These are phyloP conservation scores for Drosophila paramelanica DNA, from an alignment of 2,888 invertebrate species.

Conservation along the genomic window DNA sequence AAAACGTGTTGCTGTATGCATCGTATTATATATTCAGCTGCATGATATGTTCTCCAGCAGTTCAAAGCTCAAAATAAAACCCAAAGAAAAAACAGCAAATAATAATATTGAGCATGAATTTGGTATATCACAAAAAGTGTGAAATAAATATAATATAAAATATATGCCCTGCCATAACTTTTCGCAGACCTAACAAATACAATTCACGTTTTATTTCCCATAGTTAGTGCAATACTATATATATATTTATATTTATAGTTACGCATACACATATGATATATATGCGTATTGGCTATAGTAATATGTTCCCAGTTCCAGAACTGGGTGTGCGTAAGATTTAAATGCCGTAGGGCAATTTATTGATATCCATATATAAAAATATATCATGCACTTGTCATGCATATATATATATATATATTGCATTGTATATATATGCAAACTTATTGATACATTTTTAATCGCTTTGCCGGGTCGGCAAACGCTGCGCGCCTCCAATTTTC, in stretches of 20 bases:
- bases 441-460: conserved; percentile 10
- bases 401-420: neutral
- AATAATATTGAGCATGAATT: conserved; percentile 20
- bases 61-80: conserved; percentile 32
- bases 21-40: neutral
- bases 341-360: conserved; percentile 4
- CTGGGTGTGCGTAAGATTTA: conserved; percentile 1
- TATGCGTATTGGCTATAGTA: neutral
- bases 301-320: conserved; percentile 1
- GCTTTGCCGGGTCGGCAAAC: neutral
- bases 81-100: neutral
- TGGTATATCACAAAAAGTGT: conserved; percentile 9
- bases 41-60: conserved; percentile 8
- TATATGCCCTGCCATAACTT: conserved; percentile 15
- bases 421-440: neutral
- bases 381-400: neutral
- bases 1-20: neutral
- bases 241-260: conserved; percentile 24
- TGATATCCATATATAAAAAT: neutral
- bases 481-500: conserved; percentile 12
- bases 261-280: conserved; percentile 7
- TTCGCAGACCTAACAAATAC: neutral
- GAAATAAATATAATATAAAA: conserved; percentile 7
- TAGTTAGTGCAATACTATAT: conserved; percentile 14
- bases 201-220: conserved; percentile 25